Conservation (phyloP, 2,797 vertebrate genomes). For the Macrochelys suwanniensis region DNA sequence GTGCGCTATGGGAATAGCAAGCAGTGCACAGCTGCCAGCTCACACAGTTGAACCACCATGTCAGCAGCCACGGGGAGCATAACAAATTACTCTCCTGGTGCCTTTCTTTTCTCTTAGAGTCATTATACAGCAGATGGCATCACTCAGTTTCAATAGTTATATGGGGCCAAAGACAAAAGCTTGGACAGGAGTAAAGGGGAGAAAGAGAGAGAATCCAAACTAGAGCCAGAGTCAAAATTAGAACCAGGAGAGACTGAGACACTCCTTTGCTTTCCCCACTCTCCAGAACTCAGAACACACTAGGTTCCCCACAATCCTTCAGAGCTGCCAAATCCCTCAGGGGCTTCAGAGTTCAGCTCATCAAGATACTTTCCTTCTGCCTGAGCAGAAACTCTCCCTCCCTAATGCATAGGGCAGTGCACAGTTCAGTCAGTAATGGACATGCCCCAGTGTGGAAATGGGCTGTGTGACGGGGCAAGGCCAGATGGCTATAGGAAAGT, state of each 20-base stretch:
- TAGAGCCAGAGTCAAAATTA: not conserved
- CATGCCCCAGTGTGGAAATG: not conserved
- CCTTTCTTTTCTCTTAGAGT: not conserved
- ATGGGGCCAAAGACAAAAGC: not conserved
- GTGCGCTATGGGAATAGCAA: not conserved
- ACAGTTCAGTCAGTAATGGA: not conserved
- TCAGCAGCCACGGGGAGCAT: accelerated
- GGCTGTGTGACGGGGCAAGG: not conserved
- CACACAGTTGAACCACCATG: no score
- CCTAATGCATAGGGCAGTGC: accelerated
- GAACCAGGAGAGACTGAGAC: not conserved
- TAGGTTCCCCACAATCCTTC: not conserved
- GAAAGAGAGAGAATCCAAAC: not conserved
- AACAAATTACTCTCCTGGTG: not conserved
- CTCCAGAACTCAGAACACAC: not conserved
- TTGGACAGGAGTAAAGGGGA: not conserved
- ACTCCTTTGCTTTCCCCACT: not conserved
- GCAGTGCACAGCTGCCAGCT: not conserved
- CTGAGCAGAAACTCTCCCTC: not conserved
- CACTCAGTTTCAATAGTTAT: not conserved
- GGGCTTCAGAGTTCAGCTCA: not conserved
- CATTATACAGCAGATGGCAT: not conserved
- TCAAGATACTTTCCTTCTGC: not conserved
- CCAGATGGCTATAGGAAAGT: no score
- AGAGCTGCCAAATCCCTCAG: not conserved